Evolutionary conservation across 2,888 invertebrate genomes (phyloP).

Genomic region (Aspidiotus destructor): DNA sequence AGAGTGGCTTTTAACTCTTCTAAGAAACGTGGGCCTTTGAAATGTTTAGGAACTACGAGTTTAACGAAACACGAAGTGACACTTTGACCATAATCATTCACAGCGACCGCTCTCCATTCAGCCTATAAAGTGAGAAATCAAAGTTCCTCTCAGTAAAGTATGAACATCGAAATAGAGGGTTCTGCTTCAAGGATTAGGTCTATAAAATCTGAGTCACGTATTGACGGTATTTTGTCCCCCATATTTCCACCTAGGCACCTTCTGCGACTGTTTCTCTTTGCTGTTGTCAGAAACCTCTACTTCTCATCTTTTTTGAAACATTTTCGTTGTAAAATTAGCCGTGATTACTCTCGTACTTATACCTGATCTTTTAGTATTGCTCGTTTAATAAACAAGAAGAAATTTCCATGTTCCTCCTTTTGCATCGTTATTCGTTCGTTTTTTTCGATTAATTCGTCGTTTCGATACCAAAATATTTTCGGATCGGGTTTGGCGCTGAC

Average conservation of each 20-base stretch:
- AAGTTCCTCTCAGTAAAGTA: too few species aligned
- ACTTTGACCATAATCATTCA: constrained; percentile 80
- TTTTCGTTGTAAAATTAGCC: constrained; percentile 5
- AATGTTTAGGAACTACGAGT: constrained; percentile 75
- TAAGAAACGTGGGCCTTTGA: constrained; percentile 76
- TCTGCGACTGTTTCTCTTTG: too few species aligned
- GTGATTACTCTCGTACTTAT: constrained; percentile 29
- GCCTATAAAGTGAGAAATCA: constrained; percentile 45
- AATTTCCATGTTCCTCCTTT: constrained; percentile 60
- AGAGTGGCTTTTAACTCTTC: constrained; percentile 75
- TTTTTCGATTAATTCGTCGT: constrained; percentile 64
- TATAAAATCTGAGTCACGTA: not conserved
- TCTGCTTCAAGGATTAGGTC: not conserved
- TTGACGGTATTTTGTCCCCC: too few species aligned
- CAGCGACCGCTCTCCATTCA: constrained; percentile 84
- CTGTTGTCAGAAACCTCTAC: too few species aligned
- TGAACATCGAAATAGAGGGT: not conserved
- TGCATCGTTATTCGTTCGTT: constrained; percentile 57
- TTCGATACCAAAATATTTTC: constrained; percentile 74
- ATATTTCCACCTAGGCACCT: too few species aligned
- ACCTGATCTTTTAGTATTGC: constrained; percentile 72
- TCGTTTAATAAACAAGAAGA: constrained; percentile 60
- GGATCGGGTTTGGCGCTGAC: constrained; percentile 74
- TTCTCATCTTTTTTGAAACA: not conserved
- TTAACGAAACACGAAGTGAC: constrained; percentile 78